These are phyloP conservation scores for Ptychochromis oligacanthus DNA, from an alignment of 2,113 vertebrate species.

Conservation along the genomic window DNA sequence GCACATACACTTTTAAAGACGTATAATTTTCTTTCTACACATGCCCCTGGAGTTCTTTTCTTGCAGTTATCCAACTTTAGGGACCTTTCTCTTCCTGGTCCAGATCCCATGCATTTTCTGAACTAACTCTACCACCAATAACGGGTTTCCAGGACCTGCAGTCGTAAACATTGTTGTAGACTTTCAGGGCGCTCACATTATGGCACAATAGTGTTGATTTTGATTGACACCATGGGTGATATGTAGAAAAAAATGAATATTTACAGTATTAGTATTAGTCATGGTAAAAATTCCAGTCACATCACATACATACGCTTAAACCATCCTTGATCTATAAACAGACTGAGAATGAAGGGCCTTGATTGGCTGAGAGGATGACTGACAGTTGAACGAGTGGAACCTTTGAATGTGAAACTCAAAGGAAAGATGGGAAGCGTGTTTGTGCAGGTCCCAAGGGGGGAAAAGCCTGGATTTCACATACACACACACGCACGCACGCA, in stretches of 20 bases:
- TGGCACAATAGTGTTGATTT: slow-evolving; percentile 60
- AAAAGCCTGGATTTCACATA: slow-evolving; percentile 77
- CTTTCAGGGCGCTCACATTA: slow-evolving; percentile 19
- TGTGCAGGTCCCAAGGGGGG: slow-evolving; percentile 79
- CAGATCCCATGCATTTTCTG: slow-evolving; percentile 24
- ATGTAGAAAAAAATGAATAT: slow-evolving; percentile 75
- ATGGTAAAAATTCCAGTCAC: slow-evolving; percentile 82
- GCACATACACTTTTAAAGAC: slow-evolving; percentile 31
- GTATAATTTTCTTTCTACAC: slow-evolving; percentile 22
- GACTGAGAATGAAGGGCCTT: slow-evolving; percentile 75
- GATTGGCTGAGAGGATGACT: slow-evolving; percentile 80
- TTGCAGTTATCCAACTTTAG: slow-evolving; percentile 27
- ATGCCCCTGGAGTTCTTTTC: slow-evolving; percentile 16
- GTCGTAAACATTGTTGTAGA: slow-evolving; percentile 40
- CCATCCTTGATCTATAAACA: slow-evolving; percentile 82
- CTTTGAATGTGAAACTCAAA: slow-evolving; percentile 83
- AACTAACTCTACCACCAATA: slow-evolving; percentile 44
- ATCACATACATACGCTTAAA: slow-evolving; percentile 80
- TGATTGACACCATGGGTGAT: slow-evolving; percentile 75
- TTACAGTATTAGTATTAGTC: slow-evolving; percentile 83
- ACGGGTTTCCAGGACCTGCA: slow-evolving; percentile 64
- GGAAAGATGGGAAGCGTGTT: slow-evolving; percentile 81
- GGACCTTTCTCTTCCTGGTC: slow-evolving; percentile 29
- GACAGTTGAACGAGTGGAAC: slow-evolving; percentile 80
- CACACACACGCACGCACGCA: slow-evolving; percentile 20